Percentiles rank a stretch among this genome's conserved stretches.
Evolutionary conservation across 2,113 vertebrate species (phyloP).

Genomic region (rabbit (Oryctolagus cuniculus)): mOryCun1.1 NC_091448.1:49054501-49055000

Average conservation of each 20-base stretch:
- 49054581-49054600: not conserved
- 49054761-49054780: not conserved
- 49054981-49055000: not conserved
- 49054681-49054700: not conserved
- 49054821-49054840: not conserved
- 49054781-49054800: accelerated
- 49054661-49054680: not conserved
- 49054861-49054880: not conserved
- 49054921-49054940: not conserved
- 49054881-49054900: accelerated
- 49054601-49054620: not conserved
- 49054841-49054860: not conserved
- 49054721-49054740: not conserved
- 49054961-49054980: not conserved
- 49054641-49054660: not conserved
- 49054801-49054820: not conserved
- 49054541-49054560: not conserved
- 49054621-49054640: not conserved
- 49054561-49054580: not conserved
- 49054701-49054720: not conserved
- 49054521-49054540: not conserved
- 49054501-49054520: not conserved
- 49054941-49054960: not conserved
- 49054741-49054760: accelerated
- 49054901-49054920: not conserved